A percentile compares a stretch with the other conserved stretches of the same genome.
phyloP scores from a whole-genome alignment of 1,140 invertebrate genomes.

The Cydia amplana region DNA sequence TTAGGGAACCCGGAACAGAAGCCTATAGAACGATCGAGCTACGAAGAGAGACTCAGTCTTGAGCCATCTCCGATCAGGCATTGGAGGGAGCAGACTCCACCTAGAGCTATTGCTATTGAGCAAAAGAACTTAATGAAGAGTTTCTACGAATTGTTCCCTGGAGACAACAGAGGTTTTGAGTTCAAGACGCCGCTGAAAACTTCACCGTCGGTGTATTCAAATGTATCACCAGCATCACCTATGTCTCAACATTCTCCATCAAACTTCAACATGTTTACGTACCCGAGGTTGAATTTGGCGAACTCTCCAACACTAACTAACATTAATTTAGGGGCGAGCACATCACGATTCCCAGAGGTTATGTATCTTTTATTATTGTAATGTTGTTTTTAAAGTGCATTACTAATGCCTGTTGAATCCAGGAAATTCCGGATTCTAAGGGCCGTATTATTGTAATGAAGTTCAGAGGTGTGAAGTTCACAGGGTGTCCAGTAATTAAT shows the following conservation, averaged over 20 bases:
- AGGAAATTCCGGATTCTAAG: too few relatives aligned
- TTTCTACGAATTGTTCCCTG: conserved; percentile 47
- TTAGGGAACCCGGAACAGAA: not conserved
- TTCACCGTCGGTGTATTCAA: not conserved
- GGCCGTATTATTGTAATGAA: too few relatives aligned
- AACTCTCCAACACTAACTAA: not conserved
- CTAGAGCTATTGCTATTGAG: conserved; percentile 21
- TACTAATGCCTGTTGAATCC: too few relatives aligned
- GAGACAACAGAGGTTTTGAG: conserved; percentile 40
- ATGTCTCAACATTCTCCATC: conserved; percentile 34
- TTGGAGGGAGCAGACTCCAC: conserved; percentile 29
- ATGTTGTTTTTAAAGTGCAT: too few relatives aligned
- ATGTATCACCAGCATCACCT: conserved; percentile 15
- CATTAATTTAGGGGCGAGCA: conserved; percentile 15
- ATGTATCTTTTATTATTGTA: not conserved
- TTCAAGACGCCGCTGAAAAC: conserved; percentile 41
- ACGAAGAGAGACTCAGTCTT: conserved; percentile 2
- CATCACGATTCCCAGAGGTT: conserved; percentile 17
- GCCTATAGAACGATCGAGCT: conserved; percentile 5
- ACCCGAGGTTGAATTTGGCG: not conserved
- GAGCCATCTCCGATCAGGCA: not conserved
- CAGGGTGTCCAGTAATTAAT: too few relatives aligned
- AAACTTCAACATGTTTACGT: conserved; percentile 26
- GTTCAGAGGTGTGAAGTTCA: too few relatives aligned
- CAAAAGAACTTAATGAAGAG: conserved; percentile 31